phyloP scores from a whole-genome alignment of 2,113 vertebrate genomes.

The Corythornis madagascariensis region DNA sequence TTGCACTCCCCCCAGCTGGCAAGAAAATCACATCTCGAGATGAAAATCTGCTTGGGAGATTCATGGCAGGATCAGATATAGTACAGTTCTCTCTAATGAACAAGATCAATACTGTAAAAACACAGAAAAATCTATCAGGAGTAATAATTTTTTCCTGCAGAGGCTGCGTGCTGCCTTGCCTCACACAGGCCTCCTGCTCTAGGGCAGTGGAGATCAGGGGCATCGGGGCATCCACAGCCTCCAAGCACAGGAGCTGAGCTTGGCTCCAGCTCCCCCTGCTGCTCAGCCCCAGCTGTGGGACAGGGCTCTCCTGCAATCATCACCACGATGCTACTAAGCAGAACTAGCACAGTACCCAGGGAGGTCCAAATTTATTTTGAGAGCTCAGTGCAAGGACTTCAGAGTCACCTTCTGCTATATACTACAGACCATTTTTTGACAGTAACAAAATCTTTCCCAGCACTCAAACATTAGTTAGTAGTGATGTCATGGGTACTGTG shows the following conservation, averaged over 20 bases:
- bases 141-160: not conserved
- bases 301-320: not conserved
- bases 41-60: not conserved
- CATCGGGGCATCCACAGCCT: not conserved
- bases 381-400: not conserved
- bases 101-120: not conserved
- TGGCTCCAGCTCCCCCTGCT: constrained; percentile 65
- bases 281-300: not conserved
- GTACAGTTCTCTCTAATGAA: rapidly evolving
- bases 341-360: not conserved
- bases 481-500: not conserved
- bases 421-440: not conserved
- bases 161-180: not conserved
- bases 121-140: not conserved
- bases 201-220: not conserved
- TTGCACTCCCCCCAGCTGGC: constrained; percentile 26
- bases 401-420: not conserved
- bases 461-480: not conserved
- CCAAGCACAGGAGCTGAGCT: not conserved
- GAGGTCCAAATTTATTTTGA: not conserved
- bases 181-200: not conserved
- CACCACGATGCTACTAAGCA: not conserved
- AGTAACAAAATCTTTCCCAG: not conserved
- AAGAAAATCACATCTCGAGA: constrained; percentile 20
- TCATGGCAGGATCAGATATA: not conserved